These are phyloP conservation scores for Leptinotarsa defecta DNA, from an alignment of 1,140 invertebrate genomes.

Conservation along the genomic window DNA sequence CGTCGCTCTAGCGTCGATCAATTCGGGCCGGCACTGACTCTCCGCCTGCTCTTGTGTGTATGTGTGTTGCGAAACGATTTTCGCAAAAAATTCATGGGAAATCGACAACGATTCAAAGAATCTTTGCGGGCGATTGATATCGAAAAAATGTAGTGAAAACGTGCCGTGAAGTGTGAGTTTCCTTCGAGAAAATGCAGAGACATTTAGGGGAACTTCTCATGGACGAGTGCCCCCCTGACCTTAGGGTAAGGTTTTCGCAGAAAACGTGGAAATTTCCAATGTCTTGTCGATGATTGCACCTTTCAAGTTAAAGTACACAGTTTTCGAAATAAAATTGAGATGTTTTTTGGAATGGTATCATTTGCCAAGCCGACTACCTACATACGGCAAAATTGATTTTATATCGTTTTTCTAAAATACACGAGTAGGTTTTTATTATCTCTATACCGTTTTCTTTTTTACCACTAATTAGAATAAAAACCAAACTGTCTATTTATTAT, in stretches of 20 bases:
- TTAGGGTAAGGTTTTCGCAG: constrained; percentile 20
- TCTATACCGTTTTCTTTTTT: too few species aligned
- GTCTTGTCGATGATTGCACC: too few species aligned
- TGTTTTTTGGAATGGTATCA: too few species aligned
- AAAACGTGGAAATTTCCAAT: too few species aligned
- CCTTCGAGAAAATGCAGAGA: constrained; percentile 1
- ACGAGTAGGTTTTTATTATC: too few species aligned
- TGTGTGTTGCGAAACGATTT: not conserved
- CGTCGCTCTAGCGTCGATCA: constrained; percentile 20
- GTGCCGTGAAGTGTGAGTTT: not conserved
- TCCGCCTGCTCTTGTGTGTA: not conserved
- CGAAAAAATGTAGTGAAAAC: not conserved
- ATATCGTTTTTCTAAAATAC: too few species aligned
- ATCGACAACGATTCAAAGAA: not conserved
- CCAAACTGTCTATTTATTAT: too few species aligned
- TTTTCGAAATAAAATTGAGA: too few species aligned
- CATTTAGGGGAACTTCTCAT: constrained; percentile 21
- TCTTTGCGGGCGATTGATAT: not conserved
- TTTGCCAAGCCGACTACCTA: too few species aligned
- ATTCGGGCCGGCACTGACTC: constrained; percentile 12
- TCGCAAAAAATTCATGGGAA: not conserved
- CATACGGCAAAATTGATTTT: too few species aligned
- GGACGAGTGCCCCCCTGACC: constrained; percentile 28
- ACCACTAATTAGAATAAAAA: too few species aligned
- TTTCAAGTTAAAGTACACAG: too few species aligned